Evolutionary conservation across 2,113 vertebrate genomes (phyloP).

Genomic region (Brachyhypopomus occidentalis): DNA sequence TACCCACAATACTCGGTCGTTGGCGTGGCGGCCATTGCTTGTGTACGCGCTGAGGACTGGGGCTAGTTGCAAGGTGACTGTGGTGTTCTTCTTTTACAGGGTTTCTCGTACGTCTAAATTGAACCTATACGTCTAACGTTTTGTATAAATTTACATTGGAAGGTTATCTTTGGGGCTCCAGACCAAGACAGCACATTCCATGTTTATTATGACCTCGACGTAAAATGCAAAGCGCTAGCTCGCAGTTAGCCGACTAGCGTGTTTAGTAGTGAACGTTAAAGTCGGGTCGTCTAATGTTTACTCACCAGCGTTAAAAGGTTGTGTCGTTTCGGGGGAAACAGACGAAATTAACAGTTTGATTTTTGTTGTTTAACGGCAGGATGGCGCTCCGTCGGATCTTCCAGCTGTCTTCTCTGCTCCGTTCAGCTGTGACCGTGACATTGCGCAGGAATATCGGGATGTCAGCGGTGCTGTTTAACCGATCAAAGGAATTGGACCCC

Average conservation of each 20-base stretch:
- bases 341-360: too few species aligned
- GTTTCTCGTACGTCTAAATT: background rate
- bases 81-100: background rate
- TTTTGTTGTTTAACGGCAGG: constrained; percentile 43
- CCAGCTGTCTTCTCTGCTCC: constrained; percentile 78
- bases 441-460: constrained; percentile 88
- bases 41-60: background rate
- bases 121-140: background rate
- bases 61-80: constrained; percentile 33
- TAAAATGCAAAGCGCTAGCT: too few species aligned
- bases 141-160: background rate
- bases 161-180: background rate
- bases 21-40: constrained; percentile 4
- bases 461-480: constrained; percentile 84
- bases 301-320: too few species aligned
- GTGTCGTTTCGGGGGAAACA: too few species aligned
- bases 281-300: too few species aligned
- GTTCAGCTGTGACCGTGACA: constrained; percentile 70
- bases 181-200: too few species aligned
- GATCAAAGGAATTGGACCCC: constrained; percentile 85
- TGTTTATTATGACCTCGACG: too few species aligned
- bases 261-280: too few species aligned
- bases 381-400: constrained; percentile 84
- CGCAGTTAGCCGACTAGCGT: too few species aligned
- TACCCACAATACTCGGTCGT: background rate